phyloP scores from a whole-genome alignment of 1,140 invertebrate genomes.

The Teleopsis dalmanni region DNA sequence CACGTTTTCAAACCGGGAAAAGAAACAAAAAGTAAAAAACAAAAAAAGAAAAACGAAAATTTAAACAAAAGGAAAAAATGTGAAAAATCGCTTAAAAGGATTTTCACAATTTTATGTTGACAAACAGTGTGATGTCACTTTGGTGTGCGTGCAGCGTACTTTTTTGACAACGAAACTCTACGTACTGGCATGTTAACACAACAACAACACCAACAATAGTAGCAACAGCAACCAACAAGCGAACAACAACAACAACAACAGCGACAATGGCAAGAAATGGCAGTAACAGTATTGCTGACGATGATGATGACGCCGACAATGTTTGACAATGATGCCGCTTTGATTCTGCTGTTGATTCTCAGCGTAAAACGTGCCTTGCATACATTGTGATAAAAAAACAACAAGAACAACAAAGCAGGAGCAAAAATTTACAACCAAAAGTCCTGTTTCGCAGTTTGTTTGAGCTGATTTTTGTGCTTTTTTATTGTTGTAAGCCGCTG shows the following conservation, averaged over 20 bases:
- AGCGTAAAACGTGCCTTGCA: too few relatives aligned
- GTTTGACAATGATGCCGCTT: too few relatives aligned
- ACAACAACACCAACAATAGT: neutral
- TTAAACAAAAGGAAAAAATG: neutral
- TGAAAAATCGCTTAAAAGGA: slow-evolving; percentile 9
- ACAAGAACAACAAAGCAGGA: too few relatives aligned
- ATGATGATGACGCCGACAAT: too few relatives aligned
- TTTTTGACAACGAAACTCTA: neutral
- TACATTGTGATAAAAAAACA: too few relatives aligned
- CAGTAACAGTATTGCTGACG: too few relatives aligned
- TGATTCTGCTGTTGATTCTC: too few relatives aligned
- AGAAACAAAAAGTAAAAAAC: neutral
- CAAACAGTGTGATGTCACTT: slow-evolving; percentile 10
- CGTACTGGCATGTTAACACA: neutral
- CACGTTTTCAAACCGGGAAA: neutral
- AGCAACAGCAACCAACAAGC: neutral
- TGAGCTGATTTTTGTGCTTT: too few relatives aligned
- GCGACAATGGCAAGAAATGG: neutral
- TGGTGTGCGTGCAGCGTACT: slow-evolving; percentile 7
- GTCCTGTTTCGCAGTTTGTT: too few relatives aligned
- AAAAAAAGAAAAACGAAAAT: neutral
- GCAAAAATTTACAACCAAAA: too few relatives aligned
- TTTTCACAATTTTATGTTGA: slow-evolving; percentile 11
- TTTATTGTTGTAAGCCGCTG: too few relatives aligned
- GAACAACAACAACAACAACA: neutral